Evolutionary conservation across 2,797 vertebrate genomes (phyloP).

Genomic region (Uromys caudimaculatus): DNA sequence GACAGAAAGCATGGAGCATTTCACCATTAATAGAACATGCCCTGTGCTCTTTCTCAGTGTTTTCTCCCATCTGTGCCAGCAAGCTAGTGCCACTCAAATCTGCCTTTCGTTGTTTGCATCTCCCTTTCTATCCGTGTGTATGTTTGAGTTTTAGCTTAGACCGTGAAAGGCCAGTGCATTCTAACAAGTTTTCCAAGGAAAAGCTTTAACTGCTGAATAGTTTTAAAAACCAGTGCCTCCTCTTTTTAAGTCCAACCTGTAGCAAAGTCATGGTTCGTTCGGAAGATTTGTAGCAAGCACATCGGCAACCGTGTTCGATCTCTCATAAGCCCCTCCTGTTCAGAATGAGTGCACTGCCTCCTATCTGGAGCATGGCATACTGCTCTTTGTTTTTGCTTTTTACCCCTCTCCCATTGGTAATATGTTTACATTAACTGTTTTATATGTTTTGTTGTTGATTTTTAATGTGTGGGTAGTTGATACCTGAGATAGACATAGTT

Average conservation of each 20-base stretch:
- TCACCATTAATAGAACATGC: background rate
- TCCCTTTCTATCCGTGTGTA: slow-evolving; percentile 20
- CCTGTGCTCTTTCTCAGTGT: background rate
- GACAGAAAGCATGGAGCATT: background rate
- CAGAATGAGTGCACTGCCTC: background rate
- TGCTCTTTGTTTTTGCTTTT: background rate
- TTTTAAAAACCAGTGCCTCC: background rate
- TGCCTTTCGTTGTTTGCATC: background rate
- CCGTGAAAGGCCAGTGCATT: background rate
- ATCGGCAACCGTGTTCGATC: background rate
- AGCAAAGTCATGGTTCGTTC: background rate
- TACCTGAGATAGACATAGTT: slow-evolving; percentile 1
- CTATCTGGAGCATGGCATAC: background rate
- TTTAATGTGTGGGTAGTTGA: background rate
- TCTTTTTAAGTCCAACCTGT: background rate
- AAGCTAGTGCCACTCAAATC: background rate
- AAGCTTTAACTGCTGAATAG: background rate
- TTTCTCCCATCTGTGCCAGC: background rate
- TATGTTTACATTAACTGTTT: background rate
- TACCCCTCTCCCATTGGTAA: background rate
- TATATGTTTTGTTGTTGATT: background rate
- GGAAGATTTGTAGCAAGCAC: background rate
- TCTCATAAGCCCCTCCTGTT: background rate
- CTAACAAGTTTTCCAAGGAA: background rate
- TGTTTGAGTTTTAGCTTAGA: slow-evolving; percentile 19